phyloP scores from a whole-genome alignment of 2,113 vertebrate genomes.

The Tringa solitaria region DNA sequence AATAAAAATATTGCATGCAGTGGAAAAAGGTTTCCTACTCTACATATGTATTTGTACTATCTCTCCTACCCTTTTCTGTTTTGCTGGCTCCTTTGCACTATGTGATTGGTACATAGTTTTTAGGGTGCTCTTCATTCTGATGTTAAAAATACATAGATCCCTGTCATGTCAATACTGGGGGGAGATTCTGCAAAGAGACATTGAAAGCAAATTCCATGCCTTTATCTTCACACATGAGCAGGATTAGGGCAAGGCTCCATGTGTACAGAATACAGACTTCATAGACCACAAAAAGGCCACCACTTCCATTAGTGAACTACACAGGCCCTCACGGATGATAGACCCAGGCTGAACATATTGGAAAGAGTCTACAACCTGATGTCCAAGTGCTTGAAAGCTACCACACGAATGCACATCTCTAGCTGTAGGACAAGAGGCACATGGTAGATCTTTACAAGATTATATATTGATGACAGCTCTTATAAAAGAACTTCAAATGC shows the following conservation, averaged over 20 bases:
- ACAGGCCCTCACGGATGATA: not conserved
- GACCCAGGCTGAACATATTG: not conserved
- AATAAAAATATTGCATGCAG: not conserved
- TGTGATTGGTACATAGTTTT: not conserved
- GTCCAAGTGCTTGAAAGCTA: not conserved
- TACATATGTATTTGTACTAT: not conserved
- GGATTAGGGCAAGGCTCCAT: not conserved
- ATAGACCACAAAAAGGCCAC: not conserved
- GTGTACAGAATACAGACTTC: not conserved
- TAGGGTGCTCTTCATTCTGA: not conserved
- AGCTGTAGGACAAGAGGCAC: not conserved
- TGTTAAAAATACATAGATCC: not conserved
- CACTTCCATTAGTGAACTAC: not conserved
- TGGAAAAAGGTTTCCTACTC: not conserved
- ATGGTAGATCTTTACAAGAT: not conserved
- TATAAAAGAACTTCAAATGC: not conserved
- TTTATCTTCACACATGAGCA: not conserved
- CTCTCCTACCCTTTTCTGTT: not conserved
- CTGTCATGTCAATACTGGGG: not conserved
- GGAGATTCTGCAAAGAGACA: not conserved
- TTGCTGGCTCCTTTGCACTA: not conserved
- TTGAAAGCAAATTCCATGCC: not conserved
- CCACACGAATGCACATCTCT: not conserved
- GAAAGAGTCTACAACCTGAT: not conserved
- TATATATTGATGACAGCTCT: not conserved